These are phyloP conservation scores for Glaucopsyche alexis DNA, from an alignment of 2,888 invertebrate species.

Conservation along the genomic window DNA sequence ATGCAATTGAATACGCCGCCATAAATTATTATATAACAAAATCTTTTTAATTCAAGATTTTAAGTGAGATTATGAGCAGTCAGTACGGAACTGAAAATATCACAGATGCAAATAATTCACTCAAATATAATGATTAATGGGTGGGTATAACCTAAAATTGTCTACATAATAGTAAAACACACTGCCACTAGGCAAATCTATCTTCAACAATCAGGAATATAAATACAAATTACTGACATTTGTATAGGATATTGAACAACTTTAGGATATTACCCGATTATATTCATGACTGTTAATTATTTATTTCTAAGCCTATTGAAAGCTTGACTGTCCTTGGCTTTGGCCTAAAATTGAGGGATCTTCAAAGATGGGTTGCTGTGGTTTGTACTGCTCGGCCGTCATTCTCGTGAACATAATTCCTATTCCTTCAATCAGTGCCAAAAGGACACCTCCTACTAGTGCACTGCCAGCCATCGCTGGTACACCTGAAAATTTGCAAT, in stretches of 20 bases:
- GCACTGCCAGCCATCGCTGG: slow-evolving; percentile 97
- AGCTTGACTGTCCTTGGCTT: slow-evolving; percentile 58
- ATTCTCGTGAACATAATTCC: slow-evolving; percentile 96
- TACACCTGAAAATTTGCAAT: slow-evolving; percentile 69
- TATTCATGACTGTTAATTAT: slow-evolving; percentile 20
- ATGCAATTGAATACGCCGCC: slow-evolving; percentile 45
- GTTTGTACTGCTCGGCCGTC: slow-evolving; percentile 95
- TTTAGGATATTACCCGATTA: background rate
- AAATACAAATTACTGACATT: background rate
- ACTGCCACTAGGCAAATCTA: slow-evolving; percentile 28
- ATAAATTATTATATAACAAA: slow-evolving; percentile 36
- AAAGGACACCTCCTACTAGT: slow-evolving; percentile 94
- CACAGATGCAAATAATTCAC: slow-evolving; percentile 55
- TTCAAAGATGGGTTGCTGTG: slow-evolving; percentile 87
- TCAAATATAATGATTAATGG: slow-evolving; percentile 31
- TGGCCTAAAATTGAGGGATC: slow-evolving; percentile 88
- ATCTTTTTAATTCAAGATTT: slow-evolving; percentile 42
- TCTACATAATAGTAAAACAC: slow-evolving; percentile 22
- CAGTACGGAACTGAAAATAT: slow-evolving; percentile 72
- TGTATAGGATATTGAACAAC: background rate
- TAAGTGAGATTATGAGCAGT: slow-evolving; percentile 62
- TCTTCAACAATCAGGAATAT: slow-evolving; percentile 31
- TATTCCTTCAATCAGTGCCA: slow-evolving; percentile 98
- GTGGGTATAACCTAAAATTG: slow-evolving; percentile 30
- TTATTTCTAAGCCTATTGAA: slow-evolving; percentile 51